These are phyloP conservation scores for Tupaia tana DNA, from an alignment of 2,113 vertebrate species.

Conservation along the genomic window DNA sequence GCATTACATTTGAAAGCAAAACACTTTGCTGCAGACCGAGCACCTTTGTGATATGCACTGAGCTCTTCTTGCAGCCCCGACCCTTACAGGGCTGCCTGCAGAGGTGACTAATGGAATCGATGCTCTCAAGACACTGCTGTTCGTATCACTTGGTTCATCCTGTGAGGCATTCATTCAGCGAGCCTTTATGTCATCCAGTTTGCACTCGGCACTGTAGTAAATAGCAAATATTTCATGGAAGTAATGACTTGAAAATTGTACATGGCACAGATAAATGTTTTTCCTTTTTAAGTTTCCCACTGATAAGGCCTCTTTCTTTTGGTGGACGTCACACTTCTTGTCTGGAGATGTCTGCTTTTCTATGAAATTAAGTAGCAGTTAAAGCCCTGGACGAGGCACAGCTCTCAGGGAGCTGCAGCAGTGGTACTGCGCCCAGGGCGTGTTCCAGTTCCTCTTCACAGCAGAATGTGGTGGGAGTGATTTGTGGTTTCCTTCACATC, in stretches of 20 bases:
- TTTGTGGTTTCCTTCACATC: conserved; percentile 4
- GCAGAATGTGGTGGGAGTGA: background rate
- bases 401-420: background rate
- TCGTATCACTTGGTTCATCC: background rate
- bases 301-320: background rate
- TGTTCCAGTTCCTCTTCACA: background rate
- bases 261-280: background rate
- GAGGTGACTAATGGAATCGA: background rate
- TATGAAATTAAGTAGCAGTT: background rate
- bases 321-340: background rate
- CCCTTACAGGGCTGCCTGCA: background rate
- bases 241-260: background rate
- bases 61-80: background rate
- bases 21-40: background rate
- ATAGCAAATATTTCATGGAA: background rate
- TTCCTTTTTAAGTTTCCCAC: background rate
- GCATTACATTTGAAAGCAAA: background rate
- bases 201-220: background rate
- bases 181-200: background rate
- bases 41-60: background rate
- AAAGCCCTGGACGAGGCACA: background rate
- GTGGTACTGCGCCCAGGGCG: background rate
- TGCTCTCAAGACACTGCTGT: background rate
- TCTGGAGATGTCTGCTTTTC: background rate
- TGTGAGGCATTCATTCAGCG: background rate